These are phyloP conservation scores for Centruroides vittatus DNA, from an alignment of 1,140 invertebrate genomes.

Conservation along the genomic window DNA sequence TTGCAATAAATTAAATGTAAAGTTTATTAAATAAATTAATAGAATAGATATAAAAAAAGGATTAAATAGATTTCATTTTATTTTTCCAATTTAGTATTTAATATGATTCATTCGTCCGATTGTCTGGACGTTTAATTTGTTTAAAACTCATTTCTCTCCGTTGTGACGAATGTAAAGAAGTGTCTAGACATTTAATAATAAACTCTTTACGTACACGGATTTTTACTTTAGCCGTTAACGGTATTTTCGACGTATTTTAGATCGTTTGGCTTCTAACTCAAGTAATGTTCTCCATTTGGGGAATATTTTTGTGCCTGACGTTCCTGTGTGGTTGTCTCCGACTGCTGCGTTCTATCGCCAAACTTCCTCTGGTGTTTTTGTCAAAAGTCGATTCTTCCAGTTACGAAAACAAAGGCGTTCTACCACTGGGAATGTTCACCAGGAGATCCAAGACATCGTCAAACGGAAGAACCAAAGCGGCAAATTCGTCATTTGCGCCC, in stretches of 20 bases:
- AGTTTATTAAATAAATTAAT: too few species aligned
- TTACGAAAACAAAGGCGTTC: conserved; percentile 20
- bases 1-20: too few species aligned
- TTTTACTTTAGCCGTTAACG: too few species aligned
- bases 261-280: conserved; percentile 38
- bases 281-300: conserved; percentile 41
- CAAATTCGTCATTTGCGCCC: conserved; percentile 37
- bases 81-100: too few species aligned
- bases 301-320: conserved; percentile 37
- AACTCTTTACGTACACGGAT: too few species aligned
- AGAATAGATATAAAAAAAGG: too few species aligned
- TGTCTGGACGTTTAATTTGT: too few species aligned
- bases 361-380: conserved; percentile 8
- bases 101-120: too few species aligned
- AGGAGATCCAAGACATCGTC: neutral
- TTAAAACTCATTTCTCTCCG: too few species aligned
- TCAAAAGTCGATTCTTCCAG: conserved; percentile 12
- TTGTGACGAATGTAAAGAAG: too few species aligned
- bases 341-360: conserved; percentile 13
- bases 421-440: conserved; percentile 1
- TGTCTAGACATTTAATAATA: too few species aligned
- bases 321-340: conserved; percentile 37
- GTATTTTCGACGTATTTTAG: conserved; percentile 16
- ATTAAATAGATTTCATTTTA: too few species aligned
- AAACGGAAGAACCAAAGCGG: neutral